Evolutionary conservation across 1,140 invertebrate species (phyloP).

Genomic region (Sitobion miscanthi): DNA sequence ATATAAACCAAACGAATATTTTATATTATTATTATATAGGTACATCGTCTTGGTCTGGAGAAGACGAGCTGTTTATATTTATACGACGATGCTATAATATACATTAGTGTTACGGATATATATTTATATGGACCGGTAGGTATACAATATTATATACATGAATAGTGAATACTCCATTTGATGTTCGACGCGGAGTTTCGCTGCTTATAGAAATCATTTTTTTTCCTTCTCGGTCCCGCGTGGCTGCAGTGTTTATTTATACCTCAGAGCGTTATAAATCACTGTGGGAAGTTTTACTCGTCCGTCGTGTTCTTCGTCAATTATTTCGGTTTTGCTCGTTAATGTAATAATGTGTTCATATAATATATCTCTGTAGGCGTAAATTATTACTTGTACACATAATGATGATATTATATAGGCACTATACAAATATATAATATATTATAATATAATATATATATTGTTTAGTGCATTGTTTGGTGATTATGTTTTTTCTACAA

Average conservation of each 20-base stretch:
- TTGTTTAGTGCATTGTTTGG: background rate
- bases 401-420: slow-evolving; percentile 2
- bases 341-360: slow-evolving; percentile 33
- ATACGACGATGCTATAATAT: background rate
- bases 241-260: background rate
- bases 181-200: background rate
- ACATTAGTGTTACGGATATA: background rate
- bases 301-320: slow-evolving; percentile 15
- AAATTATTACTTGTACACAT: slow-evolving; percentile 5
- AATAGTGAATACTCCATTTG: background rate
- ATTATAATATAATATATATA: background rate
- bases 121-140: background rate
- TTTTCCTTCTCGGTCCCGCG: background rate
- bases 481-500: background rate
- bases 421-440: background rate
- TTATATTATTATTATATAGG: background rate
- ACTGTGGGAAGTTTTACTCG: slow-evolving; percentile 35
- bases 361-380: background rate
- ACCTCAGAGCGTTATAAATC: background rate
- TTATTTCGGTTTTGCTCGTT: slow-evolving; percentile 38
- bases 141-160: background rate
- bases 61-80: background rate
- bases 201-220: slow-evolving; percentile 4
- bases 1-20: slow-evolving; percentile 4
- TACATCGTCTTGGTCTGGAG: background rate